A percentile compares a stretch with the other conserved stretches of the same genome.
Conservation (phyloP, 2,113 vertebrate genomes). For the Lampris incognitus region DNA sequence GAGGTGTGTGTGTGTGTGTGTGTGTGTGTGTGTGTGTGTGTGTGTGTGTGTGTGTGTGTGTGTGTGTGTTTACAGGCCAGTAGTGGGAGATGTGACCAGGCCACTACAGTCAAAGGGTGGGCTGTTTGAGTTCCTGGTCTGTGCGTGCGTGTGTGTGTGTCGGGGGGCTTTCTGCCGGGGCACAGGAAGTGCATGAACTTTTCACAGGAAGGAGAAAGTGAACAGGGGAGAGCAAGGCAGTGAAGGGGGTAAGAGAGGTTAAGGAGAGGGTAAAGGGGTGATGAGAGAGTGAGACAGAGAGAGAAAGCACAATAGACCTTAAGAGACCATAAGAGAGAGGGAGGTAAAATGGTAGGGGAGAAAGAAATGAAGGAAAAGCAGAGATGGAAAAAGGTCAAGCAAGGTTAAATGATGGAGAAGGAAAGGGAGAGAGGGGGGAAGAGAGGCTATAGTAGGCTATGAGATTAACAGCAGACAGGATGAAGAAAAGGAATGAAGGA, state of each 20-base stretch:
- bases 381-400: neutral
- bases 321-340: neutral
- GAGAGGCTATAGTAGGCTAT: neutral
- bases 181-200: constrained; percentile 77
- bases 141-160: constrained; percentile 18
- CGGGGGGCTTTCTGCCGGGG: constrained; percentile 39
- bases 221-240: constrained; percentile 46
- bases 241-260: constrained; percentile 14
- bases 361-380: neutral
- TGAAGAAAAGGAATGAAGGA: neutral
- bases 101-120: constrained; percentile 45
- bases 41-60: constrained; percentile 11
- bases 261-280: constrained; percentile 62
- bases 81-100: constrained; percentile 84
- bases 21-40: constrained; percentile 22
- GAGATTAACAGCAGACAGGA: neutral
- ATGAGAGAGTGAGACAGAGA: constrained; percentile 27
- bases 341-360: neutral
- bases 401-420: neutral
- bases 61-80: constrained; percentile 15
- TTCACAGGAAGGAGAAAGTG: constrained; percentile 74
- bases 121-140: constrained; percentile 47
- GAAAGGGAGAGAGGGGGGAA: neutral
- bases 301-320: neutral
- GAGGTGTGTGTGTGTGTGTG: constrained; percentile 24